Base-by-base conservation (phyloP, 2,797 vertebrate genomes). In the Cyclopterus lumpus region DNA sequence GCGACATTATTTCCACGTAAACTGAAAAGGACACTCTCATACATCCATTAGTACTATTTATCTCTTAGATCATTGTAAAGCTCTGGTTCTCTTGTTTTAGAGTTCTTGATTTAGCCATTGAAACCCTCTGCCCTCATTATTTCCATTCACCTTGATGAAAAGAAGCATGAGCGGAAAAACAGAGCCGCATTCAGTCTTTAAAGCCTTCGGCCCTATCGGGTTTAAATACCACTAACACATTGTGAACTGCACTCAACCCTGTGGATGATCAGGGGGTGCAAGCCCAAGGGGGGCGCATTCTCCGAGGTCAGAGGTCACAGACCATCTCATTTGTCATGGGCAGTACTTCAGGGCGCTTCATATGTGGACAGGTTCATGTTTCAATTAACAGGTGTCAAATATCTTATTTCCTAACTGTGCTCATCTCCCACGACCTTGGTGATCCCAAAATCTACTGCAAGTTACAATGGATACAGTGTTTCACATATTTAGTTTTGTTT, bases 81-180 rank as follows among this genome's bases (percentile, higher is more conserved):
- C 66, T 69, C 49, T 30, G 46, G 55, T 83, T 81, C 69, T 80
- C 83, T 80, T 78, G 66, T 69, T 88, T 82, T 72, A 79, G 76
- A 83, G 64, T 83, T 84, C 84, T 86, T 85, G 71, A 71, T 88
- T 88, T 84, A 88, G 84, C 81, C 8, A 7, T 44, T 66, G 66
- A 77, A 81, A 72, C 82, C 73, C 71, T 72, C 62, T 74, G 58
- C 64, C 62, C 87, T 88, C 82, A 86, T 90, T 86, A 90, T 91
- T 89, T 92, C 88, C 88, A 87, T 88, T 85, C 87, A 88, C 85
- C 79, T 87, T 79, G 63, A 83, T 89, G 82, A 90, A 86, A 91
- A 91, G 83, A 82, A 86, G 83, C 81, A 85, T 59, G 82, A 83
- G 84, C 20, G 87, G 87, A 91, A 91, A 91, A 90, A 87, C 82